Evolutionary conservation across 2,797 vertebrate genomes (phyloP).

Genomic region (Stomatorhinus walkeri): DNA sequence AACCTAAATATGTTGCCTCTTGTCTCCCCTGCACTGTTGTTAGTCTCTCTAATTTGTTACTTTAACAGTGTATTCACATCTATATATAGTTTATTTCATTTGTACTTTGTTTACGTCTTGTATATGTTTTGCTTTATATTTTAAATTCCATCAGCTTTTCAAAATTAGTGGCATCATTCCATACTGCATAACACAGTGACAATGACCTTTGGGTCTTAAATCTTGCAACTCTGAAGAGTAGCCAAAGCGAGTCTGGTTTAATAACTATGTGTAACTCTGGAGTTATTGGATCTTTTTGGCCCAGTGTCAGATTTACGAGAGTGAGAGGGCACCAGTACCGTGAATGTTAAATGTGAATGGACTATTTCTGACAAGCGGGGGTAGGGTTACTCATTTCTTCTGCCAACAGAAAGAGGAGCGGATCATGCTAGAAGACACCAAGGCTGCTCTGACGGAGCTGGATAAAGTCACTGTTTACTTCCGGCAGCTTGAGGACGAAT

Average conservation of each 20-base stretch:
- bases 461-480: constrained; percentile 92
- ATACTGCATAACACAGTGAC: background rate
- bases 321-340: background rate
- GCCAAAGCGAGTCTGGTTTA: background rate
- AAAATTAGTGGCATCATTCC: background rate
- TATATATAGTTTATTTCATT: background rate
- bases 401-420: constrained; percentile 78
- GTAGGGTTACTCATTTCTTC: background rate
- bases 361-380: background rate
- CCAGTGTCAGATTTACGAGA: background rate
- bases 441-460: constrained; percentile 82
- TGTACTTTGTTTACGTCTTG: background rate
- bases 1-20: background rate
- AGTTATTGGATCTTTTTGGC: background rate
- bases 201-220: background rate
- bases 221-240: background rate
- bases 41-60: background rate
- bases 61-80: background rate
- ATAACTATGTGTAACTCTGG: background rate
- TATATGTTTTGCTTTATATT: background rate
- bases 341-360: background rate
- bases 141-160: background rate
- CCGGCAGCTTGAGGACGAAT: constrained; percentile 83
- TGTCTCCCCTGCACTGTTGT: background rate
- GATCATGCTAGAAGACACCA: constrained; percentile 89